Evolutionary conservation across 2,113 vertebrate genomes (phyloP), one percentile per base, ranked within the genome.

Genomic region (Hucho hucho): DNA sequence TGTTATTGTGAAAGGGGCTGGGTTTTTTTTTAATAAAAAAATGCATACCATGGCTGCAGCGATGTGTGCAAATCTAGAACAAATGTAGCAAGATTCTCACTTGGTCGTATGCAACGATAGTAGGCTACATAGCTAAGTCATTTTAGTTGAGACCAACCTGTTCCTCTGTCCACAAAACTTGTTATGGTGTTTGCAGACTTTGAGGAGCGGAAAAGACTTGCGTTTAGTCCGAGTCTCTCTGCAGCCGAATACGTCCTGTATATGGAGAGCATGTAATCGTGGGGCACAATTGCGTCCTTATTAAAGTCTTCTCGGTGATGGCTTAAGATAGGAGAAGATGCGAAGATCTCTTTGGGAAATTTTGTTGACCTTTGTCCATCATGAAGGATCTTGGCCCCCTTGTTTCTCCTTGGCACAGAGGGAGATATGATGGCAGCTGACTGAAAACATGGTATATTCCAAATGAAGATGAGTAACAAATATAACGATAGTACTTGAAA

Each of bases 151-250:
- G 88, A 95, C 96, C 95, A 95, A 99, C 97, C 98, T 95, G 93
- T 93, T 89, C 95, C 92, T 88, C 94, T 94, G 95, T 99, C 98
- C 90, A 99, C 97, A 92, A 99, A 99, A 93, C 97, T 97, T 79
- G 96, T 98, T 90, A 99, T 96, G 89, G 97, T 99, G 87, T 99
- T 99, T 82, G 98, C 98, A 76, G 97, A 95, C 88, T 95, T 97
- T 75, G 96, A 96, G 6, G 97, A 95, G 88, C 95, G 96, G 89
- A 96, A 96, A 88, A 97, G 94, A 89, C 95, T 98, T 79, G 96
- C 93, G 87, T 98, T 98, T 90, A 96, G 94, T 89, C 96, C 96
- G 84, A 97, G 91, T 89, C 95, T 97, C 90, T 98, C 96, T 28
- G 97, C 97, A 47, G 96, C 88, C 70, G 97, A 96, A 86, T 97